These are phyloP conservation scores for Eulemur rubriventer DNA, from an alignment of 2,797 vertebrate species.

Conservation along the genomic window DNA sequence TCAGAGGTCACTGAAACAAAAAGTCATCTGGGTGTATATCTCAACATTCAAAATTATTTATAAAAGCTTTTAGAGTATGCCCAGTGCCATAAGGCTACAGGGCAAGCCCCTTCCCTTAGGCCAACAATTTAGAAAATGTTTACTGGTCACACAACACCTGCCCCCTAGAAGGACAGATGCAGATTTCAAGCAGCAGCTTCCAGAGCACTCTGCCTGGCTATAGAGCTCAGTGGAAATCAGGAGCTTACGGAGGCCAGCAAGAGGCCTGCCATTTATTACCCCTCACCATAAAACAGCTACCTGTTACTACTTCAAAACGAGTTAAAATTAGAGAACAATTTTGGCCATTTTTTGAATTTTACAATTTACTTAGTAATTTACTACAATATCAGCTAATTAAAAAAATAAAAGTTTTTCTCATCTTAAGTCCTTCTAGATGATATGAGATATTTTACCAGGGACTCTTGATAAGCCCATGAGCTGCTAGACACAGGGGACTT, in stretches of 20 bases:
- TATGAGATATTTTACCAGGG: neutral
- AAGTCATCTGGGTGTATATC: neutral
- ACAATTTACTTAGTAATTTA: neutral
- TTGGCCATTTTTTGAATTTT: neutral
- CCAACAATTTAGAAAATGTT: neutral
- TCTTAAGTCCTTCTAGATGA: neutral
- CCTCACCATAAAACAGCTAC: neutral
- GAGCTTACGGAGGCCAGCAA: neutral
- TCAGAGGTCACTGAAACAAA: neutral
- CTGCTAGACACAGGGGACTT: neutral
- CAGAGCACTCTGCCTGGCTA: neutral
- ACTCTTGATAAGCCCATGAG: neutral
- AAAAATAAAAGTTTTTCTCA: neutral
- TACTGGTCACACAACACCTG: neutral
- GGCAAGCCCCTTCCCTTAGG: neutral
- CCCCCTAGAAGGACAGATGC: neutral
- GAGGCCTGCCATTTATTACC: neutral
- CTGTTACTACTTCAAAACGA: neutral
- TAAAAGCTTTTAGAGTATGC: neutral
- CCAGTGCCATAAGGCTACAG: neutral
- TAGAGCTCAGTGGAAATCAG: neutral
- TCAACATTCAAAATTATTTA: conserved; percentile 13
- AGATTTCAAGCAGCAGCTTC: neutral
- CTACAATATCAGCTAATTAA: neutral
- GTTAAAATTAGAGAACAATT: neutral